Percentiles rank a stretch among this genome's conserved stretches.
Conservation (phyloP, 2,113 vertebrate genomes). For the Bubo blakistoni region DNA sequence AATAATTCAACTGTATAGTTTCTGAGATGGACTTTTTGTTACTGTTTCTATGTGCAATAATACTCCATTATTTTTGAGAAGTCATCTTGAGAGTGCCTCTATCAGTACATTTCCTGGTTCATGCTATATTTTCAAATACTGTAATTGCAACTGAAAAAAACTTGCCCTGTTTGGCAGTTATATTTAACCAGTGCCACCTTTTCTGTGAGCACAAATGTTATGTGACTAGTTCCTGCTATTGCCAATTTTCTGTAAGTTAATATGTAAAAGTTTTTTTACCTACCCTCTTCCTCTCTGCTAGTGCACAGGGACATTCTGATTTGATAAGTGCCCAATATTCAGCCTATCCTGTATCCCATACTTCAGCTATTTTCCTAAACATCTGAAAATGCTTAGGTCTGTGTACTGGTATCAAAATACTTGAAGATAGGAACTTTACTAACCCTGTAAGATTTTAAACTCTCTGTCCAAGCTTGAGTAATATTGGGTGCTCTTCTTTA, state of each 20-base stretch:
- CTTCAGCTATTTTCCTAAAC: neutral
- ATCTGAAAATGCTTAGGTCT: neutral
- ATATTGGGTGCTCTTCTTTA: neutral
- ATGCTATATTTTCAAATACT: neutral
- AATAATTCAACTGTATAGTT: neutral
- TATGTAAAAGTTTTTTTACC: neutral
- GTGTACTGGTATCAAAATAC: neutral
- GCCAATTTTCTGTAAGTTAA: neutral
- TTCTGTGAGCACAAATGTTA: neutral
- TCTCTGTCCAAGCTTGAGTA: neutral
- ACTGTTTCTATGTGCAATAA: neutral
- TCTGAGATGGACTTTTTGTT: neutral
- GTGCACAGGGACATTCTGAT: neutral
- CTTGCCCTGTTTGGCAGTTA: neutral
- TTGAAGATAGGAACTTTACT: neutral
- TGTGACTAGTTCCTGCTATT: neutral
- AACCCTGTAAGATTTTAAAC: neutral
- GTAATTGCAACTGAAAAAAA: neutral
- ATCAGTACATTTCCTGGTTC: neutral
- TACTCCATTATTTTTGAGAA: neutral
- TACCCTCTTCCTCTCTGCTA: neutral
- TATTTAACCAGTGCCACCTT: neutral
- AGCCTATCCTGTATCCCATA: neutral
- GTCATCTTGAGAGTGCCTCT: neutral
- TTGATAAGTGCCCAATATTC: neutral